Base-by-base conservation (phyloP, 2,113 vertebrate genomes). In the Calyptomena viridis region DNA sequence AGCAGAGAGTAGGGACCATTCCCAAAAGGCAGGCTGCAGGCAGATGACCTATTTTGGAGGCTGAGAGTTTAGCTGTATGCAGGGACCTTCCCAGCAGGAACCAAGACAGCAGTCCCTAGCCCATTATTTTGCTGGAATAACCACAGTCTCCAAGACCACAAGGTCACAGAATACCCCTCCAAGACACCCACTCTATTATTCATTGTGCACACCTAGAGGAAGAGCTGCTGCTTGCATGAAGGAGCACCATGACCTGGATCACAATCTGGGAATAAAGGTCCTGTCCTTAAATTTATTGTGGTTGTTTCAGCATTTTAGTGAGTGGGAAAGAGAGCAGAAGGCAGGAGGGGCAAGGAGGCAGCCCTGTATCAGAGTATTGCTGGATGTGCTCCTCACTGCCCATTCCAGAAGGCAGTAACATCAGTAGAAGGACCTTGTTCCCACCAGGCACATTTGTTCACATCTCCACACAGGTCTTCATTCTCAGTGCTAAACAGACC, bases 11-110 rank as follows among this genome's bases (percentile, higher is more conserved):
- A 56, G 12, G 44, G 27, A 86, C 27, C 3, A 0, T 79, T 94
- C 92, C 92, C 92, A 83, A 66, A 89, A 79, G 89, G 23, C 35
- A 83, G 14, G 7, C 67, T 89, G 47, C 37, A 89, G 52, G 62
- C 56, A 75, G 56, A 46, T 92, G 92, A 89, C 66, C 81, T 94
- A 4, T 40, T 79, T 83, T 2, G 14, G 46, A 89, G 46, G 25
- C 81, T 91, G 80, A 82, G 39, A 64, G 42, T 79, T 74, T 79
- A 42, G 37, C 6, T 86, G 56, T 40, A 33, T 1, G 2, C 42
- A 47, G 40, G 46, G n/a, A 46, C 24, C 33, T 81, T 78, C 46
- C 66, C 19, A 52, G 40, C 23, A 86, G 33, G 23, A 50, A 35
- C 17, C 40, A 11, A 23, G 62, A 74, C 39, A 91, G 28, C 30